These are phyloP conservation scores for Rhizoglyphus robini DNA, from an alignment of 1,140 invertebrate genomes.

Conservation along the genomic window DNA sequence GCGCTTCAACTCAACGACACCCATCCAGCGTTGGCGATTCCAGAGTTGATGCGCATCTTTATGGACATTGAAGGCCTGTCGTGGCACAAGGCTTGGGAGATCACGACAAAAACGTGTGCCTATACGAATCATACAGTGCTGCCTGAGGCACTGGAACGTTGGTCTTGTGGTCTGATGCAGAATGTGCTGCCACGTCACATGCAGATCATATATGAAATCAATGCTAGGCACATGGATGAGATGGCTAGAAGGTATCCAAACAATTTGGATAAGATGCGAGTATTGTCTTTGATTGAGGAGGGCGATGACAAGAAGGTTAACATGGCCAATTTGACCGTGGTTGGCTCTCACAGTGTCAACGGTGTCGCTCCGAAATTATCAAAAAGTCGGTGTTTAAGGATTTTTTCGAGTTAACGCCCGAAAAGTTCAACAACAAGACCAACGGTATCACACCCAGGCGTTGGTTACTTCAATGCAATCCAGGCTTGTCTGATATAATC, in stretches of 20 bases:
- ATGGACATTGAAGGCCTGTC: constrained; percentile 79
- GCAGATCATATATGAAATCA: constrained; percentile 96
- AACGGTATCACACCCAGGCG: constrained; percentile 44
- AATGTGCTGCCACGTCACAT: constrained; percentile 84
- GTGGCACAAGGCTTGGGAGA: constrained; percentile 88
- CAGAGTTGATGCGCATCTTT: constrained; percentile 89
- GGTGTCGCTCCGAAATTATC: constrained; percentile 93
- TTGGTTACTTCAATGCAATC: constrained; percentile 46
- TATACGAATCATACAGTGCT: constrained; percentile 95
- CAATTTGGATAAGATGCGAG: constrained; percentile 67
- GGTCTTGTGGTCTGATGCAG: constrained; percentile 77
- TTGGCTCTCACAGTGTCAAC: no score
- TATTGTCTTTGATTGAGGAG: constrained; percentile 91
- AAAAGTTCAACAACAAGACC: constrained; percentile 99
- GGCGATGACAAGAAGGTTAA: constrained; percentile 90
- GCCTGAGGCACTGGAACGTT: constrained; percentile 93
- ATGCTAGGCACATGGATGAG: constrained; percentile 62
- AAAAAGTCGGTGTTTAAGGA: constrained; percentile 77
- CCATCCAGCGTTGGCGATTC: no score
- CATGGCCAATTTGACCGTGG: no score
- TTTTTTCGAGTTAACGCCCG: constrained; percentile 85
- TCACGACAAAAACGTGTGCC: constrained; percentile 68
- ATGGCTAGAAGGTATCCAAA: constrained; percentile 63
- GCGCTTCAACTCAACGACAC: constrained; percentile 97
- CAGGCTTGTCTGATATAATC: constrained; percentile 53